Evolutionary conservation across 2,888 invertebrate species (phyloP), one percentile per base, ranked within the genome.

Genomic region (Meliscaeva auricollis): DNA sequence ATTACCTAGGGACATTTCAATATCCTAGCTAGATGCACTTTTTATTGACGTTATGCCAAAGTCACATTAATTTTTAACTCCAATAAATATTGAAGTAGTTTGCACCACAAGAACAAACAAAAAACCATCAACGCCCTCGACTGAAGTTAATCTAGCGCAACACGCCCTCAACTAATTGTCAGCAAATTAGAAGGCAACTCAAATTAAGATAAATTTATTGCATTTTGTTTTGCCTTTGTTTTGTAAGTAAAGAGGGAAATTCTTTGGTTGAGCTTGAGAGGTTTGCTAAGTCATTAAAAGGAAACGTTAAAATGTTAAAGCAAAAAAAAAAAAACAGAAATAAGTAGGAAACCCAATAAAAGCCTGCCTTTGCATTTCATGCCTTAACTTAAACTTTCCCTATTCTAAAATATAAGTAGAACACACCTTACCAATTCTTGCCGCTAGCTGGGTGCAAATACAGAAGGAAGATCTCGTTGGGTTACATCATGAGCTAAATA

Each of bases 401-500:
- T 46, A 46, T 30, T 64, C 46, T 17, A 46, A 11, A 9, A 7
- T 22, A 38, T 17, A 64, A 64, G 64, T 64, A 13, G 46, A 32
- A 7, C 62, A 62, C 62, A 44, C 30, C 15, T n/a, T n/a, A 62
- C 44, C n/a, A 11, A 46, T 46, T 46, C 17, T 46, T 64, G 64
- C 64, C 64, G 44, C 30, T 56, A 17, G 56, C 52, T 35, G 56
- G 60, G 15, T 54, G 48, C 3, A 54, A 6, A 54, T 15, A 15
- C 15, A 32, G 3, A 69, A 20, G 35, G 52, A 77, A 77, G 62
- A 62, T 69, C n/a, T n/a, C 50, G 69, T 52, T 60, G 26, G 76
- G 60, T 78, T 72, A 64, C 64, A 64, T 72, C 64, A 64, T 72
- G 78, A 72, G 56, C 54, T 56, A 48, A 70, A 72, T 70, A 60